phyloP scores from a whole-genome alignment of 2,797 vertebrate genomes.

The Sebastes umbrosus region DNA sequence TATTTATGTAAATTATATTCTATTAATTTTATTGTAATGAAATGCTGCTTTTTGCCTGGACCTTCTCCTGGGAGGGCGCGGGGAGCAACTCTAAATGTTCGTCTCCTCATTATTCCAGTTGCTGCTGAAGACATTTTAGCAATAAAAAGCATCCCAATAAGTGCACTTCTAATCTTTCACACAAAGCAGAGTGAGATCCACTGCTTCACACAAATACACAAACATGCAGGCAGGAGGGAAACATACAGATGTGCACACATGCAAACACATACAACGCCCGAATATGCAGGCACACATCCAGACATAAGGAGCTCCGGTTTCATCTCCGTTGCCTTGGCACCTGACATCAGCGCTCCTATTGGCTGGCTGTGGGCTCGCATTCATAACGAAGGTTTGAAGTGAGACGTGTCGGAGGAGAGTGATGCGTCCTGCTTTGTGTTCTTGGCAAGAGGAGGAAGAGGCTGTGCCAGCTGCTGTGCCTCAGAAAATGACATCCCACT shows the following conservation, averaged over 20 bases:
- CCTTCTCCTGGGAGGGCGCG: no score
- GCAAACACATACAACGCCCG: not conserved
- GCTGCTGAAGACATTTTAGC: not conserved
- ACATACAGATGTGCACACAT: not conserved
- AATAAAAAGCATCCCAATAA: not conserved
- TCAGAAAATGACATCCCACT: constrained; percentile 32
- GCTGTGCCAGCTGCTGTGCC: constrained; percentile 29
- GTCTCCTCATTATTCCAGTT: not conserved
- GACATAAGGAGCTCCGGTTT: not conserved
- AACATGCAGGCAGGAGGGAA: not conserved
- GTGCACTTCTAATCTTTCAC: not conserved
- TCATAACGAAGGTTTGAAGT: constrained; percentile 21
- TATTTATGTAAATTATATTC: not conserved
- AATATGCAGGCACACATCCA: not conserved
- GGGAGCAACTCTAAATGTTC: not conserved
- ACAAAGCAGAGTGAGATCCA: not conserved
- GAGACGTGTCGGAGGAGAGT: constrained; percentile 11
- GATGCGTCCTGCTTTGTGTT: constrained; percentile 25
- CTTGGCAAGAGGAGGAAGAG: constrained; percentile 15
- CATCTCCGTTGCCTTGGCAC: not conserved
- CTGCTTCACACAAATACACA: not conserved
- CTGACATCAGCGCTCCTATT: constrained; percentile 6
- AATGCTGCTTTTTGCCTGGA: no score
- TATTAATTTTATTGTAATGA: not conserved
- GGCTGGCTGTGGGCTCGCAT: not conserved